Conservation (phyloP, 2,888 invertebrate species). For the Mellilla xanthometata region DNA sequence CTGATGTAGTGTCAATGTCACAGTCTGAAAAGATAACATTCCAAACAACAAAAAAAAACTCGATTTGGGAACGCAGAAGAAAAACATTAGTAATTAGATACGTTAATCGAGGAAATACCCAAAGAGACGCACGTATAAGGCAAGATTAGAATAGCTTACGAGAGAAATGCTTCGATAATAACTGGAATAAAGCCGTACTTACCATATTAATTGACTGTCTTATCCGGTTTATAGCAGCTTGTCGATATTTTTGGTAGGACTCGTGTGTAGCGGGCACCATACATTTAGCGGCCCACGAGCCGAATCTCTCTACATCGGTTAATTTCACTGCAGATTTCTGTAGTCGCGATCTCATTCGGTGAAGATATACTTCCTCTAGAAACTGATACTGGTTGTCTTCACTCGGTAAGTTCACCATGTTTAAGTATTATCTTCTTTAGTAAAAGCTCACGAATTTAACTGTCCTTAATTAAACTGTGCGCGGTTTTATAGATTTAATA, state of each 20-base stretch:
- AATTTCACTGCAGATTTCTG: slow-evolving; percentile 16
- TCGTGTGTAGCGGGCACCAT: slow-evolving; percentile 8
- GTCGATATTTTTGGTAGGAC: slow-evolving; percentile 7
- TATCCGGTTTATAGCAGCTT: slow-evolving; percentile 36
- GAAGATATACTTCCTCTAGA: neutral
- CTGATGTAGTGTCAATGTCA: too few species aligned
- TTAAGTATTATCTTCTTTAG: neutral
- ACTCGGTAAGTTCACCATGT: slow-evolving; percentile 33
- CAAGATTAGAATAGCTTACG: too few species aligned
- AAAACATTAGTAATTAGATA: too few species aligned
- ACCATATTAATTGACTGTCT: slow-evolving; percentile 40
- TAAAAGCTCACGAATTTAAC: too few species aligned
- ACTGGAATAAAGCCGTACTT: neutral
- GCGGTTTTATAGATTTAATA: too few species aligned
- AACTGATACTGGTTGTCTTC: slow-evolving; percentile 11
- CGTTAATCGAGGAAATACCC: too few species aligned
- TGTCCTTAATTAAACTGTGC: too few species aligned
- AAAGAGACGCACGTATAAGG: too few species aligned
- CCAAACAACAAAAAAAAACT: too few species aligned
- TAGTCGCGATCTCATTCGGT: neutral
- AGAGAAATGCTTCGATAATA: neutral
- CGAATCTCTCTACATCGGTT: slow-evolving; percentile 34
- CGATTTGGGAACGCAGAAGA: too few species aligned
- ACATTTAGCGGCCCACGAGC: slow-evolving; percentile 22
- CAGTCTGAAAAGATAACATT: too few species aligned